Percentiles rank a stretch among this genome's conserved stretches.
phyloP scores from a whole-genome alignment of 1,140 invertebrate genomes.

The Odontomachus brunneus region DNA sequence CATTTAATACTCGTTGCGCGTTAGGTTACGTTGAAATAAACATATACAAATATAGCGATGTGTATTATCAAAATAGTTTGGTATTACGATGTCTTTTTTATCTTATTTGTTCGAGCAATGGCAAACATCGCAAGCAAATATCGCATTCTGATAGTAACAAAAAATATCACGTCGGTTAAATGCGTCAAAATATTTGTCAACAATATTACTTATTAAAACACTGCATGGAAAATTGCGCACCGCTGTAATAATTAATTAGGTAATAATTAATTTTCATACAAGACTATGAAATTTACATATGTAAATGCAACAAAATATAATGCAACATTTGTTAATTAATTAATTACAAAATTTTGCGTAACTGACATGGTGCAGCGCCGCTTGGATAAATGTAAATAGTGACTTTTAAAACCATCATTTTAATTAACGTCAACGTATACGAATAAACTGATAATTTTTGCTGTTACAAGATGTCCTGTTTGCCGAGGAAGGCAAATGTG shows the following conservation, averaged over 20 bases:
- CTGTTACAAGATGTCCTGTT: neutral
- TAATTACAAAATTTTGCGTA: neutral
- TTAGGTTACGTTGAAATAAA: neutral
- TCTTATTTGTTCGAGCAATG: too few species aligned
- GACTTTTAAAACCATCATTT: too few species aligned
- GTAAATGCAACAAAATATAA: neutral
- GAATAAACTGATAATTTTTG: neutral
- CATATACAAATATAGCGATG: neutral
- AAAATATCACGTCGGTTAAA: slow-evolving; percentile 5
- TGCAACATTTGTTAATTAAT: neutral
- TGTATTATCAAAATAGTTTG: neutral
- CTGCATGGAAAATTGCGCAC: neutral
- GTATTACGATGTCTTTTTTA: neutral
- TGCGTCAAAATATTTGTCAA: neutral
- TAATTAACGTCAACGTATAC: too few species aligned
- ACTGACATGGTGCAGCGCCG: neutral
- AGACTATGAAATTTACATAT: neutral
- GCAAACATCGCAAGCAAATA: too few species aligned
- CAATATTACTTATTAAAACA: neutral
- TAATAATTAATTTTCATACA: neutral
- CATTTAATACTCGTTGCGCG: neutral
- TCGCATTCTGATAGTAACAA: too few species aligned
- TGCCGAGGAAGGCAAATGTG: neutral
- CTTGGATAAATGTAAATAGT: too few species aligned
- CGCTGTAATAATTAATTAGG: too few species aligned